Percentiles rank a stretch among this genome's conserved stretches.
Conservation (phyloP, 1,140 invertebrate species). For the Pachyrhynchus sulphureomaculatus region DNA sequence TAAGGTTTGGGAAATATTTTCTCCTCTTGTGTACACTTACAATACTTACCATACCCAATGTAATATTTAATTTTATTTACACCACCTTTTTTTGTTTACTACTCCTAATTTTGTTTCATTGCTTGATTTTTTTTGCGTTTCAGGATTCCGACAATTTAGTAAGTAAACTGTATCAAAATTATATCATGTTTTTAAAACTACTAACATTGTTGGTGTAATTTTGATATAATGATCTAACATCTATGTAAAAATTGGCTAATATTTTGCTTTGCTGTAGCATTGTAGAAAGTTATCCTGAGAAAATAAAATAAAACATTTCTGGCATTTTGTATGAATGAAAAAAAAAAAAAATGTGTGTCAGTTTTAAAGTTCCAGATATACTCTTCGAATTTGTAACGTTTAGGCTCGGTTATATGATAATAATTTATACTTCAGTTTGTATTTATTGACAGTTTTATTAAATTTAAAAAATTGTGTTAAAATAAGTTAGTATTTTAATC, state of each 20-base stretch:
- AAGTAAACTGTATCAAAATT: slow-evolving; percentile 55
- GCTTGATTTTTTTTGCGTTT: slow-evolving; percentile 58
- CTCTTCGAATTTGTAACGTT: too few relatives aligned
- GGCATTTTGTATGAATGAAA: background rate
- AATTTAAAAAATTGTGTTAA: too few relatives aligned
- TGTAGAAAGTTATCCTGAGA: too few relatives aligned
- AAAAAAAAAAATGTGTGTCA: too few relatives aligned
- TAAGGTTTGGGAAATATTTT: slow-evolving; percentile 14
- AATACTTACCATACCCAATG: background rate
- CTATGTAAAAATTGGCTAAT: background rate
- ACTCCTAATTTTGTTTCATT: slow-evolving; percentile 29
- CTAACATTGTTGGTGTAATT: background rate
- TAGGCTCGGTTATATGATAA: too few relatives aligned
- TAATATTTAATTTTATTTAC: background rate
- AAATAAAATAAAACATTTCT: too few relatives aligned
- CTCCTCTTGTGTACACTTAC: slow-evolving; percentile 15
- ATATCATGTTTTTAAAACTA: slow-evolving; percentile 19
- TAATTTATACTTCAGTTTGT: too few relatives aligned
- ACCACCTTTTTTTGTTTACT: slow-evolving; percentile 1
- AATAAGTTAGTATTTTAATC: too few relatives aligned
- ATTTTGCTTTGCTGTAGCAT: too few relatives aligned
- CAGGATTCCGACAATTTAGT: slow-evolving; percentile 73
- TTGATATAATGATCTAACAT: background rate
- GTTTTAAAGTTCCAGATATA: too few relatives aligned
- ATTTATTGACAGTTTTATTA: too few relatives aligned